Conservation (phyloP, 2,888 invertebrate species). For the Sepiola atlantica region DNA sequence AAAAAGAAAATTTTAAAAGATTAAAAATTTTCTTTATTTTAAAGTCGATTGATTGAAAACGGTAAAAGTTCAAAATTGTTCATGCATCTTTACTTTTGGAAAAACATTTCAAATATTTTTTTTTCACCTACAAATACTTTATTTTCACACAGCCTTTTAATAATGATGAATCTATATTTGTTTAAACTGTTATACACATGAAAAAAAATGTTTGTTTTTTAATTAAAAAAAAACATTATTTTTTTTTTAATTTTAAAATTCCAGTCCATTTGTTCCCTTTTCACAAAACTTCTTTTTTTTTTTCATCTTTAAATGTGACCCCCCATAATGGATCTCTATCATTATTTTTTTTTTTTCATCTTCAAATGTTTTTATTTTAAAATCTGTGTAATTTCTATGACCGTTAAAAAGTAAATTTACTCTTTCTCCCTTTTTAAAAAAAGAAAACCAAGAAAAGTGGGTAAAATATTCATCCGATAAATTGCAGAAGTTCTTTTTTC, state of each 20-base stretch:
- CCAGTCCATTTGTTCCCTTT: not conserved
- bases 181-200: conserved; percentile 10
- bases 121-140: conserved; percentile 6
- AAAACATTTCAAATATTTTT: not conserved
- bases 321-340: not conserved
- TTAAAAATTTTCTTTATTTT: not conserved
- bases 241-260: not conserved
- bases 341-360: not conserved
- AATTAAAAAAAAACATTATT: not conserved
- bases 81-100: not conserved
- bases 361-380: not conserved
- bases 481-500: not conserved
- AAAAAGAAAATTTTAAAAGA: not conserved
- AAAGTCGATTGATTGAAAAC: not conserved
- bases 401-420: not conserved
- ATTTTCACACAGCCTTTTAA: conserved; percentile 32
- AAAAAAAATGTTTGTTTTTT: not conserved
- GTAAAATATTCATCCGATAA: not conserved
- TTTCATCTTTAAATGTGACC: not conserved
- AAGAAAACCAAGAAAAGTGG: not conserved
- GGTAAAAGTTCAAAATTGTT: conserved; percentile 3
- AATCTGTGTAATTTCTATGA: not conserved
- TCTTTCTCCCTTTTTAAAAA: not conserved
- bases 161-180: conserved; percentile 22
- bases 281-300: not conserved